Conservation (phyloP, 2,888 invertebrate genomes). For the Cephalotes varians region DNA sequence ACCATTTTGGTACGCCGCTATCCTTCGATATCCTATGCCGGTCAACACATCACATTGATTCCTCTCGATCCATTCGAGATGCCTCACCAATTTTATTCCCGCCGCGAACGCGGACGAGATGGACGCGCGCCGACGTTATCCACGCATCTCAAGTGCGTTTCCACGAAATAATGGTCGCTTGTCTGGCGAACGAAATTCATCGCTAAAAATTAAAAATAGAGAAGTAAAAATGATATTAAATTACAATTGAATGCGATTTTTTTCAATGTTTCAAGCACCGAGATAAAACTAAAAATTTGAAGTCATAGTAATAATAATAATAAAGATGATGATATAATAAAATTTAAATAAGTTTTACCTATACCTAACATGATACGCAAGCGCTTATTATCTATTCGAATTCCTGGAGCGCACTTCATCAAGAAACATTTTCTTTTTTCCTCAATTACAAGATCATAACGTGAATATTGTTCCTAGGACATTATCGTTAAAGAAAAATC, state of each 20-base stretch:
- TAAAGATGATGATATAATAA: neutral
- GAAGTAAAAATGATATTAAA: neutral
- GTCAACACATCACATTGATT: constrained; percentile 48
- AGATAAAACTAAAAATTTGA: neutral
- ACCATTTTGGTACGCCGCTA: constrained; percentile 34
- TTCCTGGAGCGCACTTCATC: neutral
- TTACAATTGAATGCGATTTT: neutral
- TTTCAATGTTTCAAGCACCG: neutral
- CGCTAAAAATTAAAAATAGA: neutral
- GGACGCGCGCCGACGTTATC: neutral
- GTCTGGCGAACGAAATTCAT: neutral
- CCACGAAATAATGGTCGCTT: neutral
- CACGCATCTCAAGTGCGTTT: neutral
- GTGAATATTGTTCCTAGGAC: constrained; percentile 12
- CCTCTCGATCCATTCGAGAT: constrained; percentile 20
- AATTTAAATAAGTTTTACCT: neutral
- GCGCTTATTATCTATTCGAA: constrained; percentile 5
- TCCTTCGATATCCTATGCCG: constrained; percentile 54
- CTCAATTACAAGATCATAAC: constrained; percentile 20
- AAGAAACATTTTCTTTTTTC: constrained; percentile 28
- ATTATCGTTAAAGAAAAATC: constrained; percentile 18
- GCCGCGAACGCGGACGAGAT: neutral
- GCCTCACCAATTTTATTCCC: constrained; percentile 34
- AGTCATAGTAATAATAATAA: neutral
- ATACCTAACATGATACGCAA: neutral